Conservation (phyloP, 2,797 vertebrate species). For the Melanotaenia parkinsoni region DNA sequence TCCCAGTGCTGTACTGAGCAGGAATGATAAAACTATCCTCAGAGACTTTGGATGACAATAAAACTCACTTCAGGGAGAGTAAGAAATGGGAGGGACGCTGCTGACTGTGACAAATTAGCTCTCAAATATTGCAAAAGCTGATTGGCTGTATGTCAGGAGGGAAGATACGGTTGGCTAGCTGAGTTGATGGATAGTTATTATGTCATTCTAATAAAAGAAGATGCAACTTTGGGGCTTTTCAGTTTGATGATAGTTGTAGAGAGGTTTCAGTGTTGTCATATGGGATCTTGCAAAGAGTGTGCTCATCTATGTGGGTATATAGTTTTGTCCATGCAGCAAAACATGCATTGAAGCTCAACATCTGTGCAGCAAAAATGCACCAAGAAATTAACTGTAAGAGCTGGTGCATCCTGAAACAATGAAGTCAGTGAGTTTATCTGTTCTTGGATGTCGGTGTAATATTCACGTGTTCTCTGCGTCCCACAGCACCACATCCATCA, state of each 20-base stretch:
- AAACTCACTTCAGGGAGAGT: conserved; percentile 66
- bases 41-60: conserved; percentile 69
- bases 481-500: conserved; percentile 74
- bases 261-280: conserved; percentile 16
- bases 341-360: not conserved
- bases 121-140: conserved; percentile 48
- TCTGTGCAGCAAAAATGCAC: conserved; percentile 7
- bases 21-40: conserved; percentile 77
- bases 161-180: conserved; percentile 60
- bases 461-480: conserved; percentile 60
- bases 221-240: conserved; percentile 70
- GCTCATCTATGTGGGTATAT: not conserved
- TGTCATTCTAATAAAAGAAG: conserved; percentile 73
- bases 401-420: conserved; percentile 8
- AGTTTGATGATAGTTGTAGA: conserved; percentile 50
- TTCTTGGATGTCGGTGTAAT: conserved; percentile 40
- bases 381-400: conserved; percentile 11
- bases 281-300: conserved; percentile 17
- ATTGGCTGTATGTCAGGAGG: conserved; percentile 69
- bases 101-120: conserved; percentile 78
- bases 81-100: conserved; percentile 62
- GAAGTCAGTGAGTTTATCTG: conserved; percentile 18
- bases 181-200: conserved; percentile 77
- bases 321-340: not conserved
- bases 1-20: conserved; percentile 69